Conservation (phyloP, 2,113 vertebrate species). For the Sceloporus undulatus region DNA sequence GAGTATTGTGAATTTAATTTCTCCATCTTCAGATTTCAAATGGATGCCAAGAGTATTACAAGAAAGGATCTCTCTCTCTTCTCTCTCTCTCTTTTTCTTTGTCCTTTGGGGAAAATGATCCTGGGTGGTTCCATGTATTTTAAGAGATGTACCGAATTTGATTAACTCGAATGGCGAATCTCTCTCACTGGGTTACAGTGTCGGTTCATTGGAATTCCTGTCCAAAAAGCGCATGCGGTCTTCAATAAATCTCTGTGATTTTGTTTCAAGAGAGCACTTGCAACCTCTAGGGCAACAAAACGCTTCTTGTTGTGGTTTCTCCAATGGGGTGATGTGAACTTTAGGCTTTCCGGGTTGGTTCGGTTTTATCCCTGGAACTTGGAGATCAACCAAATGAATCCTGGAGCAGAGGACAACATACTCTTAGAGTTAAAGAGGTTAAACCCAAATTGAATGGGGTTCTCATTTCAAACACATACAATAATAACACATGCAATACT, state of each 20-base stretch:
- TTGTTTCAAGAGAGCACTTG: conserved; percentile 38
- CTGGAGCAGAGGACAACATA: too few species aligned
- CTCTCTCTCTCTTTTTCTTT: conserved; percentile 27
- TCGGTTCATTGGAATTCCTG: conserved; percentile 65
- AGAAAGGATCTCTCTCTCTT: conserved; percentile 51
- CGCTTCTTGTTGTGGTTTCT: too few species aligned
- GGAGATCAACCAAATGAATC: too few species aligned
- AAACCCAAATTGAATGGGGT: too few species aligned
- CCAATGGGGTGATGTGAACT: background rate
- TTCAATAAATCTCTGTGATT: conserved; percentile 80
- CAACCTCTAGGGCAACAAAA: conserved; percentile 10
- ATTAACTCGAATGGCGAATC: conserved; percentile 64
- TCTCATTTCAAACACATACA: too few species aligned
- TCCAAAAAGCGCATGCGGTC: conserved; percentile 78
- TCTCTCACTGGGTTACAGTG: conserved; percentile 71
- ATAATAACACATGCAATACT: too few species aligned
- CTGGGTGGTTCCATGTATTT: conserved; percentile 72
- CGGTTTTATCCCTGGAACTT: too few species aligned
- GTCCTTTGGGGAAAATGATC: conserved; percentile 69
- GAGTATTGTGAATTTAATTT: conserved; percentile 43
- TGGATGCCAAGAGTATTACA: conserved; percentile 65
- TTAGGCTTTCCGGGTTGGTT: background rate
- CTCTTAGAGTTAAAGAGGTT: too few species aligned
- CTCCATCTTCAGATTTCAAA: conserved; percentile 54
- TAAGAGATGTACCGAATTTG: conserved; percentile 60